These are phyloP conservation scores for Drosophila cyrtoloma DNA, from an alignment of 2,888 invertebrate genomes.

Conservation along the genomic window DNA sequence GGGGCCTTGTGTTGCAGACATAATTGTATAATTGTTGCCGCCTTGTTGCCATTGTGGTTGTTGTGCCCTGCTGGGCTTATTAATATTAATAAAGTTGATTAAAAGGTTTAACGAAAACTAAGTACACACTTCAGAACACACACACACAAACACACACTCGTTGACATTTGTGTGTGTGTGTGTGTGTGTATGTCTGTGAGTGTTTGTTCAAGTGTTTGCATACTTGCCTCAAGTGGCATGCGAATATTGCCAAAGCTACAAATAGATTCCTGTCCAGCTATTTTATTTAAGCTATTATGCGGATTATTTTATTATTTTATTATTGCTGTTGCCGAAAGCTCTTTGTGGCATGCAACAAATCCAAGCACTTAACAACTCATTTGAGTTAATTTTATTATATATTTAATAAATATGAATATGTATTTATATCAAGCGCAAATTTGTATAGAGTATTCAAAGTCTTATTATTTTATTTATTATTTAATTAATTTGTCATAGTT, in stretches of 20 bases:
- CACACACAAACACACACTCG: constrained; percentile 16
- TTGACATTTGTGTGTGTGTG: constrained; percentile 27
- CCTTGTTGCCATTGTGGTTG: constrained; percentile 45
- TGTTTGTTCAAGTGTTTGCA: constrained; percentile 33
- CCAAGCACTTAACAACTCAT: neutral
- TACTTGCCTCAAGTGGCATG: constrained; percentile 44
- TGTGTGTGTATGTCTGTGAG: constrained; percentile 19
- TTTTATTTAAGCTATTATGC: constrained; percentile 38
- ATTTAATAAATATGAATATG: neutral
- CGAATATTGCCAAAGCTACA: constrained; percentile 31
- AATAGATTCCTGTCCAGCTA: constrained; percentile 3
- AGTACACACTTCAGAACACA: constrained; percentile 36
- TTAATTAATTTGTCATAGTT: no score
- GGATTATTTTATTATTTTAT: constrained; percentile 27
- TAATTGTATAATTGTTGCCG: constrained; percentile 61
- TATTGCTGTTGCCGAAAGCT: neutral
- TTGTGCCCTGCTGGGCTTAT: constrained; percentile 48
- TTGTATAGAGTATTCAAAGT: no score
- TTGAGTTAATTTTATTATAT: no score
- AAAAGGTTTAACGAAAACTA: constrained; percentile 74
- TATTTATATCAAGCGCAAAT: no score
- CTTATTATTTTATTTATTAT: constrained; percentile 13
- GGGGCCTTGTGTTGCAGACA: constrained; percentile 12
- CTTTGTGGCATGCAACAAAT: neutral
- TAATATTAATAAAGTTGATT: constrained; percentile 80